Percentiles rank a stretch among this genome's conserved stretches.
Conservation (phyloP, 2,888 invertebrate genomes). For the Palloptera scutellata region DNA sequence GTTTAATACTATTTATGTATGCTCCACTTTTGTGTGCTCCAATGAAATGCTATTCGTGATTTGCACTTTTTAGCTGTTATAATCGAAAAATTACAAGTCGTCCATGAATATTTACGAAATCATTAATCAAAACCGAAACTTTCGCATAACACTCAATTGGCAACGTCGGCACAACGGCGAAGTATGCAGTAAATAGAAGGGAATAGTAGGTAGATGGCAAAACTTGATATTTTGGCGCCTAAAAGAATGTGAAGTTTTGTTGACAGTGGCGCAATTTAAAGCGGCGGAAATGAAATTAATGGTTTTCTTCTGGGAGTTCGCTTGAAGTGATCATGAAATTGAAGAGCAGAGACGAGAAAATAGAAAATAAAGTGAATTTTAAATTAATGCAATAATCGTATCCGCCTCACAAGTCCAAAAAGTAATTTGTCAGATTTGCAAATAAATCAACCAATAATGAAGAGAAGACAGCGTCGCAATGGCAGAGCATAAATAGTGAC, state of each 20-base stretch:
- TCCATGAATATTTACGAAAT: constrained; percentile 29
- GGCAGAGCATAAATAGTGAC: no score
- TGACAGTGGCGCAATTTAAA: constrained; percentile 16
- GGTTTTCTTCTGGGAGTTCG: background rate
- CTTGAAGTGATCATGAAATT: background rate
- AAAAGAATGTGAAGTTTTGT: constrained; percentile 11
- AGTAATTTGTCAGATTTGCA: constrained; percentile 30
- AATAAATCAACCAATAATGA: constrained; percentile 28
- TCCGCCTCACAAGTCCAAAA: constrained; percentile 17
- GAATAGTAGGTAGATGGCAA: no score
- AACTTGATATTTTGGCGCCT: background rate
- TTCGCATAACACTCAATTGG: constrained; percentile 3
- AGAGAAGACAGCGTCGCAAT: no score
- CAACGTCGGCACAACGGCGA: background rate
- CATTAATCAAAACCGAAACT: constrained; percentile 33
- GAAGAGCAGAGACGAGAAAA: no score
- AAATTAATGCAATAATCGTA: constrained; percentile 11
- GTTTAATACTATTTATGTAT: no score
- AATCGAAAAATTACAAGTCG: constrained; percentile 36
- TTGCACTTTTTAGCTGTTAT: constrained; percentile 23
- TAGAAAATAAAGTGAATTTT: background rate
- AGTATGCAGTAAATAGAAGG: no score
- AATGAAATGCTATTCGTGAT: no score
- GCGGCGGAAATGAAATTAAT: constrained; percentile 9
- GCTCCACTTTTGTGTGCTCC: no score